Conservation (phyloP, 1,140 invertebrate genomes). For the Rhysida immarginata region DNA sequence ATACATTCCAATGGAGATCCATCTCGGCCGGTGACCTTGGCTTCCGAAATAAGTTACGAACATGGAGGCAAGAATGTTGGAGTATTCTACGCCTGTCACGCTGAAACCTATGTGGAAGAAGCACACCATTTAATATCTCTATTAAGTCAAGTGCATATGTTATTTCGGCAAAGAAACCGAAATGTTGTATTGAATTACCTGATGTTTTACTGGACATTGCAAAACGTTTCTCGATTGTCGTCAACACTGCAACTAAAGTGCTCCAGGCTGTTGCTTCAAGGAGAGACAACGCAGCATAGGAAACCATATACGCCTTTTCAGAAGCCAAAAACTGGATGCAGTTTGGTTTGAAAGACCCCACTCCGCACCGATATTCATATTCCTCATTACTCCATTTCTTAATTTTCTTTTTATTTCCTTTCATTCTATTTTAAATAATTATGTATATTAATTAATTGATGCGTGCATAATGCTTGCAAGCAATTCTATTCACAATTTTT, state of each 20-base stretch:
- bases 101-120: too few species aligned
- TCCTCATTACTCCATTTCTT: too few species aligned
- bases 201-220: slow-evolving; percentile 58
- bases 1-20: slow-evolving; percentile 43
- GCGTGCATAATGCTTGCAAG: too few species aligned
- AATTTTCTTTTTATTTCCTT: too few species aligned
- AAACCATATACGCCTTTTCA: slow-evolving; percentile 53
- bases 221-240: slow-evolving; percentile 63
- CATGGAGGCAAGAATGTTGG: slow-evolving; percentile 43
- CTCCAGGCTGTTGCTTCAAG: slow-evolving; percentile 54
- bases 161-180: too few species aligned
- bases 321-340: slow-evolving; percentile 53
- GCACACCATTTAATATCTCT: too few species aligned
- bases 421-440: too few species aligned
- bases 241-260: slow-evolving; percentile 59
- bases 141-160: too few species aligned
- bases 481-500: too few species aligned
- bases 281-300: slow-evolving; percentile 54
- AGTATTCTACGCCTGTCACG: slow-evolving; percentile 52
- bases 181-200: too few species aligned
- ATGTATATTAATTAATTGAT: too few species aligned
- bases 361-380: slow-evolving; percentile 34
- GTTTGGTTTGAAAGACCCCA: slow-evolving; percentile 40
- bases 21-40: slow-evolving; percentile 40
- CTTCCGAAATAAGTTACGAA: slow-evolving; percentile 42